Base-by-base conservation (phyloP, 2,888 invertebrate species). In the Andricus curvator region DNA sequence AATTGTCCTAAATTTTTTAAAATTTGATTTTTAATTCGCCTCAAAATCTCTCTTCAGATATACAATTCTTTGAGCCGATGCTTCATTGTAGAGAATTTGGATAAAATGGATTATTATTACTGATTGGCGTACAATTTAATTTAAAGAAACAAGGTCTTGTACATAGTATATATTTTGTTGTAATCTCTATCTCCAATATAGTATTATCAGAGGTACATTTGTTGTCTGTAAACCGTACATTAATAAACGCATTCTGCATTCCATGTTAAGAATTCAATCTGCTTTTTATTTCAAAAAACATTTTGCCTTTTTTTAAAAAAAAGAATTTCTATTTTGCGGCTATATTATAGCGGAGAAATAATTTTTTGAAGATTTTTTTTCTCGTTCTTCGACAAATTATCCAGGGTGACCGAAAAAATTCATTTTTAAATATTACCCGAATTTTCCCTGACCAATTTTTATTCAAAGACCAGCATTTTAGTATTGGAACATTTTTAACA, bases 151-250 rank as follows among this genome's bases (percentile, higher is more conserved):
- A 8, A 25, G n/a, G 29, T 74, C 56, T 51, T 90, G 87, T 89
- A 88, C 82, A 90, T 88, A 88, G 81, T 88, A 85, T 88, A 89
- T 86, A 85, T 87, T 74, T 82, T 88, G 85, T 84, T 84, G 80
- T 88, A 85, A 82, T 82, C 77, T 79, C 80, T 80, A 83, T 88
- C 83, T 84, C 67, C 83, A 83, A 81, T 68, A 85, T 85, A 87
- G 85, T 89, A 89, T 90, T 89, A 88, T 84, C 81, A 85, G 81
- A 83, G 86, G 87, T 88, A 85, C 88, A 88, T 87, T 85, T 87
- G 88, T 88, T 85, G 84, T 74, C 74, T 74, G 56, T 74, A 74
- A 51, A 74, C 56, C 51, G 74, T 74, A 51, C 56, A 74, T 48
- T 70, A 74, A 74, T 74, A 74, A 74, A 74, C 51, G 56, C 74